Conservation (phyloP, 2,797 vertebrate species). For the Thunnus albacares region DNA sequence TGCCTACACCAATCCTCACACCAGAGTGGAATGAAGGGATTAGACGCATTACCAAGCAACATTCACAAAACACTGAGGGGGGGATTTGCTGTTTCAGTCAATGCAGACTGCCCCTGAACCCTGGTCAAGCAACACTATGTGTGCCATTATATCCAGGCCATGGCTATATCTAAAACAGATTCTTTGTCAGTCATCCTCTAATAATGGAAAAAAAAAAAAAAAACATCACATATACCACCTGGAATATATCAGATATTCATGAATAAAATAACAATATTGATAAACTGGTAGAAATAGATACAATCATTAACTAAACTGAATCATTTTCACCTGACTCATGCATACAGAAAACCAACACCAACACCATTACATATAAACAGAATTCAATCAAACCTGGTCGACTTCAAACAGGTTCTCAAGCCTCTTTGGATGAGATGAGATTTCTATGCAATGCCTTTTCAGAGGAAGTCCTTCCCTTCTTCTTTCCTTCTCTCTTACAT, state of each 20-base stretch:
- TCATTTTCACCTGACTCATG: conserved; percentile 28
- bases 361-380: conserved; percentile 47
- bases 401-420: conserved; percentile 61
- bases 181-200: conserved; percentile 24
- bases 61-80: conserved; percentile 62
- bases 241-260: background rate
- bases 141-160: conserved; percentile 43
- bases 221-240: background rate
- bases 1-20: conserved; percentile 42
- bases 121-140: conserved; percentile 56
- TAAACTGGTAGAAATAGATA: conserved; percentile 9
- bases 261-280: conserved; percentile 1
- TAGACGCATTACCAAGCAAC: conserved; percentile 65
- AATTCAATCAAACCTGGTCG: conserved; percentile 70
- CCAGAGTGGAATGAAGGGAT: conserved; percentile 65
- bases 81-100: conserved; percentile 55
- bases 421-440: conserved; percentile 65
- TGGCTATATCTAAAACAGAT: conserved; percentile 25
- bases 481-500: conserved; percentile 68
- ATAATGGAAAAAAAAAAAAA: conserved; percentile 1
- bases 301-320: background rate
- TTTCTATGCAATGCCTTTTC: conserved; percentile 67
- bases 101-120: conserved; percentile 49
- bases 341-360: conserved; percentile 46
- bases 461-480: conserved; percentile 77